Conservation (phyloP, 2,113 vertebrate species). For the Sisor rabdophorus region DNA sequence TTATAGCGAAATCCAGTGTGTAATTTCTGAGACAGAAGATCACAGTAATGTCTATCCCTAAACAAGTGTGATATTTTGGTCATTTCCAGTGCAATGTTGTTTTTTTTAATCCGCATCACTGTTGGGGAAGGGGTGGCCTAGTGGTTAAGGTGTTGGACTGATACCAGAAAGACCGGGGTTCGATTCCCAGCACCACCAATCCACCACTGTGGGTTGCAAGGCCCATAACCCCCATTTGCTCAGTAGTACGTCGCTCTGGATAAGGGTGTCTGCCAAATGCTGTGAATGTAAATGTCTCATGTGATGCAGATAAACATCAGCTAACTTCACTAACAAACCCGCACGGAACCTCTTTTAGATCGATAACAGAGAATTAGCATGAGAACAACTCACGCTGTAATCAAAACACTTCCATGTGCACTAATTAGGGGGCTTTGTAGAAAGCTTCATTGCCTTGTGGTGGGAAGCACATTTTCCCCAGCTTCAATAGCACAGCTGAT, state of each 20-base stretch:
- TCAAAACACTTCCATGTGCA: background rate
- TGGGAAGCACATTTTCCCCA: background rate
- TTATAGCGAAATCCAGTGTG: background rate
- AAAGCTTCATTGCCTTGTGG: background rate
- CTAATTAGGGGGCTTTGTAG: conserved; percentile 12
- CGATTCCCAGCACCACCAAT: no score
- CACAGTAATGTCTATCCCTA: background rate
- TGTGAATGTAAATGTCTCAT: no score
- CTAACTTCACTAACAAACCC: background rate
- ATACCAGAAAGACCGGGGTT: no score
- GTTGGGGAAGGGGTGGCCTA: no score
- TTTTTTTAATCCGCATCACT: no score
- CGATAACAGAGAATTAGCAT: conserved; percentile 9
- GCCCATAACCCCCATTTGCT: no score
- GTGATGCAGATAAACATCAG: background rate
- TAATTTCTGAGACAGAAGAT: background rate
- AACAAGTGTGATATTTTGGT: background rate
- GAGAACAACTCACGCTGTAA: background rate
- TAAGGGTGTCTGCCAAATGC: no score
- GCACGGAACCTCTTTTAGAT: background rate
- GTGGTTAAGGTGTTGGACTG: no score
- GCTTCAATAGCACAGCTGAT: background rate
- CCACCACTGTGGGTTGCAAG: no score
- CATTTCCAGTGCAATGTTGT: background rate
- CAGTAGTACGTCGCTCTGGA: no score